These are phyloP conservation scores for Sturmia bella DNA, from an alignment of 2,888 invertebrate species.

Conservation along the genomic window DNA sequence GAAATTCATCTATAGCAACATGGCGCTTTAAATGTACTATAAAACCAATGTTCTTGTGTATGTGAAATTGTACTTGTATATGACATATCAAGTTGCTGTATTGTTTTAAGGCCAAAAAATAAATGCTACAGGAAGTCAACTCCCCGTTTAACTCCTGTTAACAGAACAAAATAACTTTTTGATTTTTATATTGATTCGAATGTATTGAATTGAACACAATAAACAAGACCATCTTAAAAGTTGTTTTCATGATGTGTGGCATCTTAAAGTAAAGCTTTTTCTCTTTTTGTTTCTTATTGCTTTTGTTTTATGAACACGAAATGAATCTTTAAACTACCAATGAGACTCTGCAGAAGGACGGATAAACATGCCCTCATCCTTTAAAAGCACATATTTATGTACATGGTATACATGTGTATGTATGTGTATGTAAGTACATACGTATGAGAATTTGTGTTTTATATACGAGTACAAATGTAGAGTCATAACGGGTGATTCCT, in stretches of 20 bases:
- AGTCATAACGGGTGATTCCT: neutral
- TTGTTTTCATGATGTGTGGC: constrained; percentile 61
- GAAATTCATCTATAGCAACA: constrained; percentile 62
- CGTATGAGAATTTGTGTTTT: neutral
- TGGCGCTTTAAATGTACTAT: constrained; percentile 61
- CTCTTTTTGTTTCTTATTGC: neutral
- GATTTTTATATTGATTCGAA: constrained; percentile 43
- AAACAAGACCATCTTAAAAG: constrained; percentile 47
- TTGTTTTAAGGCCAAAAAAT: constrained; percentile 47
- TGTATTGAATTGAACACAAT: constrained; percentile 45
- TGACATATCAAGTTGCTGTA: constrained; percentile 36
- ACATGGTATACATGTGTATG: neutral
- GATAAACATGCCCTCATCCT: constrained; percentile 16
- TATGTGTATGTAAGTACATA: neutral
- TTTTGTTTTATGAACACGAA: constrained; percentile 38
- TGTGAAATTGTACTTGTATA: neutral
- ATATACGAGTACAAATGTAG: too few species aligned
- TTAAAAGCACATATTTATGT: neutral
- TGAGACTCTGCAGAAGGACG: constrained; percentile 43
- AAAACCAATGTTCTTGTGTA: constrained; percentile 15
- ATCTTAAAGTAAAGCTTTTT: constrained; percentile 47
- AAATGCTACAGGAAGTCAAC: constrained; percentile 64
- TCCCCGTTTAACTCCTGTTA: constrained; percentile 64
- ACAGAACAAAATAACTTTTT: constrained; percentile 51
- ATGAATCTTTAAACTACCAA: constrained; percentile 62